Percentiles rank a stretch among this genome's conserved stretches.
phyloP scores from a whole-genome alignment of 1,140 invertebrate species.

The Pteromalus puparum region DNA sequence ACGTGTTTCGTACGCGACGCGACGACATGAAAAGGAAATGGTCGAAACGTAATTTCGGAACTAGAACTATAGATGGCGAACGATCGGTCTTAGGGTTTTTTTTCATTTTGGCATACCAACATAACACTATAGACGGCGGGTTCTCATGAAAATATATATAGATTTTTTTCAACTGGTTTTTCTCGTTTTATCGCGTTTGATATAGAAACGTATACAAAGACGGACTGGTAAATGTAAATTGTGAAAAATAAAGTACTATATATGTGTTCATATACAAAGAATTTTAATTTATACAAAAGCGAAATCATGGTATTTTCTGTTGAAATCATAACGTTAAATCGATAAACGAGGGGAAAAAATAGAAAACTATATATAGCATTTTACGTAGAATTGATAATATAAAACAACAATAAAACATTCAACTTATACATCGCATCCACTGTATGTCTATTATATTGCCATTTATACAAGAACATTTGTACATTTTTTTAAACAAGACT shows the following conservation, averaged over 20 bases:
- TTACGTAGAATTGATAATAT: constrained; percentile 46
- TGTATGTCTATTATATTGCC: constrained; percentile 52
- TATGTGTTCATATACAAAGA: not conserved
- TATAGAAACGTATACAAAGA: no score
- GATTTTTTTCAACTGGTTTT: not conserved
- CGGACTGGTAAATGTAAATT: not conserved
- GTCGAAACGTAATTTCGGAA: constrained; percentile 21
- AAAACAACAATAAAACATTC: constrained; percentile 47
- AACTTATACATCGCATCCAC: constrained; percentile 42
- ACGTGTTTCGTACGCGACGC: constrained; percentile 66
- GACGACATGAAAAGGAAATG: constrained; percentile 63
- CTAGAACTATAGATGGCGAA: constrained; percentile 22
- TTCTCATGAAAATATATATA: constrained; percentile 7
- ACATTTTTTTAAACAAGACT: constrained; percentile 46
- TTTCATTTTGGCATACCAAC: not conserved
- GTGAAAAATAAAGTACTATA: not conserved
- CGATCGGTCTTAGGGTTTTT: constrained; percentile 1
- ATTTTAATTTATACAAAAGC: constrained; percentile 5
- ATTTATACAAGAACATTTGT: constrained; percentile 54
- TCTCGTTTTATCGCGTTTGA: no score
- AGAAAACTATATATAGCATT: constrained; percentile 36
- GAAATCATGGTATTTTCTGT: not conserved
- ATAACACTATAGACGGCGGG: not conserved
- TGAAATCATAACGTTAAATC: not conserved
- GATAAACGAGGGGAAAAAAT: constrained; percentile 5